Evolutionary conservation across 2,797 vertebrate species (phyloP).

Genomic region (Choloepus didactylus): DNA sequence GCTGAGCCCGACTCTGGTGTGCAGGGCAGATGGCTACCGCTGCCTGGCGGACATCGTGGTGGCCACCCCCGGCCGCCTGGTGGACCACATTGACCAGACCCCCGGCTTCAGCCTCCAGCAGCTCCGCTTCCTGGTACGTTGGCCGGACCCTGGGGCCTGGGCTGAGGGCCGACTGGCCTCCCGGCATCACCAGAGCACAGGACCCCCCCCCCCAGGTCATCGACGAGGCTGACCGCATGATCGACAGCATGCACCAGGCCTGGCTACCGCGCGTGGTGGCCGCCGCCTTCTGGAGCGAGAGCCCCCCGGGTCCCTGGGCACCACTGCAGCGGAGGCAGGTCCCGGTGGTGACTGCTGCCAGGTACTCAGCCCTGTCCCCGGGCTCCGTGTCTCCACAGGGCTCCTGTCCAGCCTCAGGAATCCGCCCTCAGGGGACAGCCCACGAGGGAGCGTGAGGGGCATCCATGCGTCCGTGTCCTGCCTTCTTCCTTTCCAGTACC

Average conservation of each 20-base stretch:
- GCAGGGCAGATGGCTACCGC: constrained; percentile 86
- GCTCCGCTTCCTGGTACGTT: constrained; percentile 94
- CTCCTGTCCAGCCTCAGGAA: too few species aligned
- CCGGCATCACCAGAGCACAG: neutral
- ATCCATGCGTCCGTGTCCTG: too few species aligned
- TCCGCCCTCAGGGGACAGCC: too few species aligned
- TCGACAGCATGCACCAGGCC: constrained; percentile 97
- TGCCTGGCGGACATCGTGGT: constrained; percentile 96
- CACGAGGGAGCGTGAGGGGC: too few species aligned
- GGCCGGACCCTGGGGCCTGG: fast-evolving
- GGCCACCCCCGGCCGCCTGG: constrained; percentile 96
- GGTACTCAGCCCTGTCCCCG: constrained; percentile 84
- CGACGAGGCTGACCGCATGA: constrained; percentile 98
- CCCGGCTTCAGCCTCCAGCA: constrained; percentile 92
- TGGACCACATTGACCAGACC: constrained; percentile 96
- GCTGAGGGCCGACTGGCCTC: neutral
- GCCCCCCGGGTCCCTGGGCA: neutral
- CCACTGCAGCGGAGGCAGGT: constrained; percentile 90
- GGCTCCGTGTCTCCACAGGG: too few species aligned
- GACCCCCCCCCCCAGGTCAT: constrained; percentile 89
- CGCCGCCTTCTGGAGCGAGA: constrained; percentile 88
- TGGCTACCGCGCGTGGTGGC: constrained; percentile 94
- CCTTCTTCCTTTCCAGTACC: constrained; percentile 86
- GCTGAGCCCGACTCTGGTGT: neutral
- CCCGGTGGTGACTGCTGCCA: constrained; percentile 91